Percentiles rank a stretch among this genome's conserved stretches.
These are phyloP conservation scores for Scarus forsteni DNA, from an alignment of 2,797 vertebrate genomes.

Conservation along the genomic window DNA sequence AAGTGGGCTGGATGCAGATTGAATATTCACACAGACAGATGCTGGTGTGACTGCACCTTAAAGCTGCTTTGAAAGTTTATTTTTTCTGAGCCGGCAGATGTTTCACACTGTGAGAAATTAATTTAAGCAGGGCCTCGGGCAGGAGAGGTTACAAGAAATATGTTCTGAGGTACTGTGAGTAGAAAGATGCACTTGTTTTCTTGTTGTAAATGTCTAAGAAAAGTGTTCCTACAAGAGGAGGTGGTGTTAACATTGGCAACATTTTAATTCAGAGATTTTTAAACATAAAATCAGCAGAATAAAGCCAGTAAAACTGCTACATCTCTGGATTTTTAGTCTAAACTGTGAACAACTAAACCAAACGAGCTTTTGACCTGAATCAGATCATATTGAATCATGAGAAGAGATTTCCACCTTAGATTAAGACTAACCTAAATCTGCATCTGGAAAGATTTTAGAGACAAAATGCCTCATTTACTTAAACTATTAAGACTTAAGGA, in stretches of 20 bases:
- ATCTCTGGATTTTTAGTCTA: background rate
- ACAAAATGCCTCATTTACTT: too few relatives aligned
- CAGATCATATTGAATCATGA: background rate
- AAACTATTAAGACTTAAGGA: too few relatives aligned
- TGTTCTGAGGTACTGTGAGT: background rate
- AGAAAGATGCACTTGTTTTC: background rate
- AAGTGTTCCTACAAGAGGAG: background rate
- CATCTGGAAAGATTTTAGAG: too few relatives aligned
- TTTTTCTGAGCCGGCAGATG: background rate
- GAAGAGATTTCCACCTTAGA: too few relatives aligned
- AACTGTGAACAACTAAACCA: too few relatives aligned
- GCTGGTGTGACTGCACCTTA: background rate
- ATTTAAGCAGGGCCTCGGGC: background rate
- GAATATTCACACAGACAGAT: background rate
- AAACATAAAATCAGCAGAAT: background rate
- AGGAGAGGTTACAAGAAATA: background rate
- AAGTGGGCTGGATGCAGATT: background rate
- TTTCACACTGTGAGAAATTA: background rate
- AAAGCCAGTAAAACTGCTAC: background rate
- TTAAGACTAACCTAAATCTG: too few relatives aligned
- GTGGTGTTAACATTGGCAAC: background rate
- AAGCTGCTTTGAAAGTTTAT: background rate
- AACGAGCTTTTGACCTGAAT: background rate
- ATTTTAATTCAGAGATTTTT: background rate
- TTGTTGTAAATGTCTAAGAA: background rate